phyloP scores from a whole-genome alignment of 2,888 invertebrate genomes.

The Artemia sinica region DNA sequence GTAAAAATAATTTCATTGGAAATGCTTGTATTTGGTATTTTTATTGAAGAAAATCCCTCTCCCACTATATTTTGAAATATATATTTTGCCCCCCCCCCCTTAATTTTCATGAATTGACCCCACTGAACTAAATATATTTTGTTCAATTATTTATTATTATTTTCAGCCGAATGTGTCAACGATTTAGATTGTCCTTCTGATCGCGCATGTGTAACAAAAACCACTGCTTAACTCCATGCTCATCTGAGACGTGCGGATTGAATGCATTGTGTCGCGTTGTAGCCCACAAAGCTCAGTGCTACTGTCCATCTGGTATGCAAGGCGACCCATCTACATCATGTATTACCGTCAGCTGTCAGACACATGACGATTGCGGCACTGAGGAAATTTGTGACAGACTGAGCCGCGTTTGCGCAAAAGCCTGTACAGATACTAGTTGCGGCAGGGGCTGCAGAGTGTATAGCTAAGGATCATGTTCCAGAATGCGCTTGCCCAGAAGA shows the following conservation, averaged over 20 bases:
- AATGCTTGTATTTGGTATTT: too few species aligned
- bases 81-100: too few species aligned
- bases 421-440: constrained; percentile 63
- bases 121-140: too few species aligned
- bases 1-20: too few species aligned
- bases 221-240: constrained; percentile 60
- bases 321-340: constrained; percentile 66
- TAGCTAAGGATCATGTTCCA: constrained; percentile 54
- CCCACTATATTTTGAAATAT: too few species aligned
- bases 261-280: constrained; percentile 57
- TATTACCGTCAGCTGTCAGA: constrained; percentile 62
- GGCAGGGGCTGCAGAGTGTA: constrained; percentile 57
- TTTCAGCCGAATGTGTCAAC: constrained; percentile 59
- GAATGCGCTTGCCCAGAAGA: constrained; percentile 58
- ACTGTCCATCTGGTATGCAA: constrained; percentile 52
- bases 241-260: constrained; percentile 56
- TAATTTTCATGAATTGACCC: too few species aligned
- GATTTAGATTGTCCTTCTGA: constrained; percentile 65
- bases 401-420: constrained; percentile 62
- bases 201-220: constrained; percentile 58
- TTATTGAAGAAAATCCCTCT: too few species aligned
- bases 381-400: constrained; percentile 65
- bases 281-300: constrained; percentile 59
- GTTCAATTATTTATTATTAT: neutral
- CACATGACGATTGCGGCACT: constrained; percentile 71